A percentile compares a stretch with the other conserved stretches of the same genome.
Evolutionary conservation across 2,888 invertebrate genomes (phyloP).

Genomic region (Cheilosia scutellata): DNA sequence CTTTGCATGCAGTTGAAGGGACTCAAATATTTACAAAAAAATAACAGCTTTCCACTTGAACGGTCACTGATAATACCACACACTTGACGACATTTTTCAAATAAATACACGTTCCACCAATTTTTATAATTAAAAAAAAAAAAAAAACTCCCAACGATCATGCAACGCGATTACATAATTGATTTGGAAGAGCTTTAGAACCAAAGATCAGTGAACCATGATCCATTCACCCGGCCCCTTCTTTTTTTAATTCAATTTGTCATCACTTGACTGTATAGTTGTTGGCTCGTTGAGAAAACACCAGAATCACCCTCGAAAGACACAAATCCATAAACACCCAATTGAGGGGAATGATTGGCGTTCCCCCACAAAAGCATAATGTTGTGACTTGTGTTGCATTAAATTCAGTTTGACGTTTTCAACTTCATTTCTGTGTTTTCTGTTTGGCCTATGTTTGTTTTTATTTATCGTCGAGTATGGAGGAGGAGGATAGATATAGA

Average conservation of each 20-base stretch:
- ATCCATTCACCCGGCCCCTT: constrained; percentile 36
- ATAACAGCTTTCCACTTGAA: no score
- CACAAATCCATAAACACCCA: constrained; percentile 50
- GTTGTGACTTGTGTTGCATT: constrained; percentile 39
- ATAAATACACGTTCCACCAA: no score
- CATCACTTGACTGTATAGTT: constrained; percentile 9
- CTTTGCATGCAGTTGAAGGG: no score
- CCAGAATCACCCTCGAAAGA: constrained; percentile 30
- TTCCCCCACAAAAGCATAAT: constrained; percentile 25
- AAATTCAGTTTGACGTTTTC: constrained; percentile 28
- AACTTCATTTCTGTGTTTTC: constrained; percentile 7
- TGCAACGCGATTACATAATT: constrained; percentile 40
- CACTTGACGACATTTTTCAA: no score
- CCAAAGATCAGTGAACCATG: constrained; percentile 65
- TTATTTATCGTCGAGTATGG: constrained; percentile 31
- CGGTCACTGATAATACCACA: no score
- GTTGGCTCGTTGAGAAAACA: background rate
- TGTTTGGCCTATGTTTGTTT: constrained; percentile 5
- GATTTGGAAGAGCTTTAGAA: constrained; percentile 52
- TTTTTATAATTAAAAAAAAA: constrained; percentile 1
- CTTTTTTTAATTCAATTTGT: constrained; percentile 30
- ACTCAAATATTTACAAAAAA: no score
- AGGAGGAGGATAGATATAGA: constrained; percentile 33
- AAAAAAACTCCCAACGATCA: background rate
- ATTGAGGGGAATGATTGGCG: constrained; percentile 59